Base-by-base conservation (phyloP, 2,888 invertebrate genomes). In the Cylindroiulus punctatus region DNA sequence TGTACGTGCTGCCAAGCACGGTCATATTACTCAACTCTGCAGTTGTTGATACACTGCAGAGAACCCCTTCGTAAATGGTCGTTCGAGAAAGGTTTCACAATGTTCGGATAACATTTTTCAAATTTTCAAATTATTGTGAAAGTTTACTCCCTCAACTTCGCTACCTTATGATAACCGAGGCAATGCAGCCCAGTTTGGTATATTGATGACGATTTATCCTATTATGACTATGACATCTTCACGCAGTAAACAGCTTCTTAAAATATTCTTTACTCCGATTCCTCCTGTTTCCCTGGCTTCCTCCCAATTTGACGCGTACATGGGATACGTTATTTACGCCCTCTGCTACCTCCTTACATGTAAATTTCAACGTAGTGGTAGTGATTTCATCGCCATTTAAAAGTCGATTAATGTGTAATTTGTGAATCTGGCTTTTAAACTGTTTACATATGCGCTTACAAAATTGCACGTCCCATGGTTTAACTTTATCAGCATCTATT, bases 231-330 rank as follows among this genome's bases (percentile, higher is more conserved):
- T 2, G 12, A 22, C 76, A 0, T 76, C 30, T 65, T 26, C 30
- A 22, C 14, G 76, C 30, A 76, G 76, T 30, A 14, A 76, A 76
- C 26, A 30, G 14, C 76, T 76, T 30, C 76, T 30, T 30, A 26
- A 30, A 76, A 26, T 30, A 76, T 22, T 30, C 76, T 76, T 76
- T 30, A 12, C 26, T n/a, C 26, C 26, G 14, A 76, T 30, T 76
- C 30, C 76, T 76, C 30, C 76, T 12, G 76, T 76, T 76, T 30
- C 76, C 30, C 12, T 76, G 76, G 76, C 26, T 76, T 76, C 76
- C 30, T 22, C 65, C 26, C 10, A 57, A 57, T 57, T 3, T 57
- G 26, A 1, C 26, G 2, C 30, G 3, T 76, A 76, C 7, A 26
- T 30, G 30, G 12, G 22, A 12, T 76, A 76, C 76, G 30, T 76